Base-by-base conservation (phyloP, 1,140 invertebrate species). In the Drosophila fuyamai region DNA sequence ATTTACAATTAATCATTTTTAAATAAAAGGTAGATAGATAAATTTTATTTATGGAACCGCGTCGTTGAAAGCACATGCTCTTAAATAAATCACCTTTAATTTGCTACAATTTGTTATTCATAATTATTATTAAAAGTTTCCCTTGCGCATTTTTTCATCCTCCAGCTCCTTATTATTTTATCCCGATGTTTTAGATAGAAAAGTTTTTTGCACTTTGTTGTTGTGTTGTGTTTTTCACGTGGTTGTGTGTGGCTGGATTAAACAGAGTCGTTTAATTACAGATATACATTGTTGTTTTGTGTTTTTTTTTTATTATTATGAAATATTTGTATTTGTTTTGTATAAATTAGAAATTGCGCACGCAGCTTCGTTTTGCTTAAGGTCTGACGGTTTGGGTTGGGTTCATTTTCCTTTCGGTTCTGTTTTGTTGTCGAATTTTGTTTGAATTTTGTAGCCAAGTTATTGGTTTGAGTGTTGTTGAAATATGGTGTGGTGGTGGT, bases 321-420 rank as follows among this genome's bases (percentile, higher is more conserved):
- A 59, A 67, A 46, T 86, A 78, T 79, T 79, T 76, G 83, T 68
- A 68, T 51, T 81, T 85, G 72, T 79, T 74, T 74, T 81, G 75
- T 84, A 83, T 79, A 84, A 90, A 90, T 80, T 90, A 85, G 77
- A 90, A 86, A 85, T 91, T 91, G 88, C 88, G 88, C 88, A 88
- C 80, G 76, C 74, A 89, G 84, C 84, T 78, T 89, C 84, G 58
- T 80, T 89, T 88, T 83, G 83, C 83, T 88, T 80, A 76, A 81
- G 73, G 71, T 86, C 32, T 63, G 60, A 51, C 50, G 46, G 53
- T 53, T 63, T 40, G 35, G 54, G 48, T 32, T 53, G 16, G 29
- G 47, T 50, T 41, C 38, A 27, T 65, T 65, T 51, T 73, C 44
- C 46, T 36, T 61, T 56, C 43, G 57, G 68, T 67, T 75, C 57